Evolutionary conservation across 2,888 invertebrate genomes (phyloP).

Genomic region (Drosophila lacicola): DNA sequence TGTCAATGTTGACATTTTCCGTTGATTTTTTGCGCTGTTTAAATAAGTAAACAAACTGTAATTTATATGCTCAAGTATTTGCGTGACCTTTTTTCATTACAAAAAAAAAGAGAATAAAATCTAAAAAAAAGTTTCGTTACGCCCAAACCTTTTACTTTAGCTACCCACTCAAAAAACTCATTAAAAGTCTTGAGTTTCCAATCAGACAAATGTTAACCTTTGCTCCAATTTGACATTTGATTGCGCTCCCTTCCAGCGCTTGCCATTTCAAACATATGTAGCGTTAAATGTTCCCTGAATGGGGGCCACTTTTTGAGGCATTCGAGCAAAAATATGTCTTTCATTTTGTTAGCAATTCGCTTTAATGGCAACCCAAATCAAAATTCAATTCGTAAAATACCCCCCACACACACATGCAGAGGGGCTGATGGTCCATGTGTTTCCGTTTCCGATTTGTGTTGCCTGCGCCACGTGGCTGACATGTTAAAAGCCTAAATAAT

Average conservation of each 20-base stretch:
- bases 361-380: conserved; percentile 59
- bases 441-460: conserved; percentile 64
- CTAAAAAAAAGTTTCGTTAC: conserved; percentile 2
- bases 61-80: conserved; percentile 3
- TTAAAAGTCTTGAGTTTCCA: conserved; percentile 37
- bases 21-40: not conserved
- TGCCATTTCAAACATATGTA: conserved; percentile 21
- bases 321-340: conserved; percentile 24
- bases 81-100: conserved; percentile 3
- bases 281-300: conserved; percentile 28
- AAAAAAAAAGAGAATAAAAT: not conserved
- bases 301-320: conserved; percentile 7
- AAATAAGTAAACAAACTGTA: conserved; percentile 4
- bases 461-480: conserved; percentile 63
- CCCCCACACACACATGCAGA: conserved; percentile 12
- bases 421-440: conserved; percentile 12
- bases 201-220: conserved; percentile 30
- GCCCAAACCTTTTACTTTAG: not conserved
- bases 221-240: conserved; percentile 22
- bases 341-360: conserved; percentile 41
- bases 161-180: conserved; percentile 23
- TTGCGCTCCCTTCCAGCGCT: no score
- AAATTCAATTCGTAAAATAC: conserved; percentile 59
- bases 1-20: not conserved
- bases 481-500: conserved; percentile 71